Conservation (phyloP, 2,797 vertebrate species). For the Semaprochilodus insignis region DNA sequence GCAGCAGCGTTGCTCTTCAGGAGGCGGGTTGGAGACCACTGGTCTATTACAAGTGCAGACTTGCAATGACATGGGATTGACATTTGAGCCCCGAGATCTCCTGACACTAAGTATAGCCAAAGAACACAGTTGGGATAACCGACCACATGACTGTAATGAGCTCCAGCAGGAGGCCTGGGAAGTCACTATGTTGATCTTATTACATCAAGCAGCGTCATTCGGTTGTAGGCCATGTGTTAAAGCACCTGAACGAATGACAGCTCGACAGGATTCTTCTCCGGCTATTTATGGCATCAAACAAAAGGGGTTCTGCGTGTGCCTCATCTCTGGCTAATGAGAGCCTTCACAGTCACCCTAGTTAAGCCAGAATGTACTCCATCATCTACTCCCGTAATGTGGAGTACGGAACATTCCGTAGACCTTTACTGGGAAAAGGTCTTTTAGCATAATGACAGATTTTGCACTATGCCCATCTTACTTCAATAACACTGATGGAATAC, state of each 20-base stretch:
- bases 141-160: slow-evolving; percentile 5
- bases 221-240: background rate
- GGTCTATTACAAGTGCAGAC: background rate
- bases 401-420: background rate
- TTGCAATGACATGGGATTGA: slow-evolving; percentile 27
- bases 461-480: too few relatives aligned
- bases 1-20: too few relatives aligned
- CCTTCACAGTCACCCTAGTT: background rate
- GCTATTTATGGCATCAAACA: background rate
- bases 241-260: background rate
- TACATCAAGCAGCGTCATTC: slow-evolving; percentile 1
- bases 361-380: too few relatives aligned
- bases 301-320: background rate
- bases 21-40: too few relatives aligned
- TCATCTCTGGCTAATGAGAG: background rate
- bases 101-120: slow-evolving; percentile 49
- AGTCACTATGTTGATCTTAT: slow-evolving; percentile 37
- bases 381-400: background rate
- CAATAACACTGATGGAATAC: too few relatives aligned
- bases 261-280: background rate
- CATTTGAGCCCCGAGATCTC: slow-evolving; percentile 38
- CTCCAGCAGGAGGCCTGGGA: slow-evolving; percentile 1
- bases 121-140: slow-evolving; percentile 31
- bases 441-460: background rate
- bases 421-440: background rate